Evolutionary conservation across 2,888 invertebrate species (phyloP).

Genomic region (Autographa pulchrina): DNA sequence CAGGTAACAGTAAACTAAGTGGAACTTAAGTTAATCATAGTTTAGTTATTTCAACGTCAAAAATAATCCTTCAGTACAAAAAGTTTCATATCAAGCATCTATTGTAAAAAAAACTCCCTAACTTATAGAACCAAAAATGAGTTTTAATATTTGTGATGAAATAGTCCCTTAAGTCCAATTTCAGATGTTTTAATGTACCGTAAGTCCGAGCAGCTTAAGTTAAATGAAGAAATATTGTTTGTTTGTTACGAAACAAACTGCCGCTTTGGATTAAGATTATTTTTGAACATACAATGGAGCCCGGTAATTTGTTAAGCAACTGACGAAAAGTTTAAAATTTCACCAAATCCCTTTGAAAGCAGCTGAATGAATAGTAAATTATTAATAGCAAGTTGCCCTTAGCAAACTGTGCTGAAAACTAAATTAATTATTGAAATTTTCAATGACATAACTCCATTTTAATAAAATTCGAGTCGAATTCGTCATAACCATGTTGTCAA

Average conservation of each 20-base stretch:
- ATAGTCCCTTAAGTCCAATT: not conserved
- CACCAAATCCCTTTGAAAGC: conserved; percentile 33
- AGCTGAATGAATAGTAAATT: conserved; percentile 36
- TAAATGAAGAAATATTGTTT: conserved; percentile 4
- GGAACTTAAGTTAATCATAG: not conserved
- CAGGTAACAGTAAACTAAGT: not conserved
- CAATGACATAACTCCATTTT: conserved; percentile 22
- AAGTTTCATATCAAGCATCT: too few species aligned
- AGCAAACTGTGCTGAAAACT: conserved; percentile 32
- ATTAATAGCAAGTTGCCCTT: conserved; percentile 30
- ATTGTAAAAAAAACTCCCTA: too few species aligned
- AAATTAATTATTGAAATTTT: conserved; percentile 46
- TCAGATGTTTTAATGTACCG: conserved; percentile 9
- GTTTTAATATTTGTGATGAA: not conserved
- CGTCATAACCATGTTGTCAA: not conserved
- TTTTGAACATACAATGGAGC: conserved; percentile 38
- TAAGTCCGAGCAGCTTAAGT: conserved; percentile 4
- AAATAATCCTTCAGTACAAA: not conserved
- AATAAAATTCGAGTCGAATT: not conserved
- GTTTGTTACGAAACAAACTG: conserved; percentile 8
- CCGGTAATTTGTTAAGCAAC: conserved; percentile 37
- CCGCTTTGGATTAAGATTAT: conserved; percentile 15
- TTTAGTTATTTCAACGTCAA: not conserved
- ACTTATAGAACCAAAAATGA: too few species aligned
- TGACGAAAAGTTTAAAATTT: conserved; percentile 47